A percentile compares a stretch with the other conserved stretches of the same genome.
phyloP scores from a whole-genome alignment of 2,113 vertebrate genomes.

The Cettia cetti region DNA sequence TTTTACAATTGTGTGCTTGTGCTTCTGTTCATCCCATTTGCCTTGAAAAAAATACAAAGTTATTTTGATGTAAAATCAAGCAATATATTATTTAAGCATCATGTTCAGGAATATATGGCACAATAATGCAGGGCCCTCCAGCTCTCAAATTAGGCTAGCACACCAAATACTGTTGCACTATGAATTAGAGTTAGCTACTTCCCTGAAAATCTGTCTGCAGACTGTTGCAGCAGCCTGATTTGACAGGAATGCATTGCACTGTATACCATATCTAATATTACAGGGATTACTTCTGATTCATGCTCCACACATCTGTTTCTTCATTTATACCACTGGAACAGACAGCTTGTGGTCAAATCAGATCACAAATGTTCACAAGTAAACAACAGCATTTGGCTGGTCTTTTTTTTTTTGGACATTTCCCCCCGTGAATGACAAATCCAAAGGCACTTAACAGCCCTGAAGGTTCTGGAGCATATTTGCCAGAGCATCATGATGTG shows the following conservation, averaged over 20 bases:
- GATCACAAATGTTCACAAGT: conserved; percentile 52
- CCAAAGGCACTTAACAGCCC: neutral
- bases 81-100: neutral
- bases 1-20: neutral
- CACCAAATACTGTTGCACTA: neutral
- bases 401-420: neutral
- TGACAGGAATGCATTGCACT: neutral
- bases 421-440: neutral
- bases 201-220: conserved; percentile 15
- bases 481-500: neutral
- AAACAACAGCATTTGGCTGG: conserved; percentile 32
- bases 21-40: neutral
- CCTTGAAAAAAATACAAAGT: neutral
- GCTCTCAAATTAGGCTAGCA: neutral
- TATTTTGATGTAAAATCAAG: neutral
- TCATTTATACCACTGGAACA: conserved; percentile 57
- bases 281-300: conserved; percentile 58
- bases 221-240: conserved; percentile 31
- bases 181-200: neutral
- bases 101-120: neutral
- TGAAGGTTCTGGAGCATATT: neutral
- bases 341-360: conserved; percentile 32
- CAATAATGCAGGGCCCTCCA: neutral
- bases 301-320: conserved; percentile 61
- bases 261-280: conserved; percentile 47